Base-by-base conservation (phyloP, 2,888 invertebrate genomes). In the Alloplasta piceator region DNA sequence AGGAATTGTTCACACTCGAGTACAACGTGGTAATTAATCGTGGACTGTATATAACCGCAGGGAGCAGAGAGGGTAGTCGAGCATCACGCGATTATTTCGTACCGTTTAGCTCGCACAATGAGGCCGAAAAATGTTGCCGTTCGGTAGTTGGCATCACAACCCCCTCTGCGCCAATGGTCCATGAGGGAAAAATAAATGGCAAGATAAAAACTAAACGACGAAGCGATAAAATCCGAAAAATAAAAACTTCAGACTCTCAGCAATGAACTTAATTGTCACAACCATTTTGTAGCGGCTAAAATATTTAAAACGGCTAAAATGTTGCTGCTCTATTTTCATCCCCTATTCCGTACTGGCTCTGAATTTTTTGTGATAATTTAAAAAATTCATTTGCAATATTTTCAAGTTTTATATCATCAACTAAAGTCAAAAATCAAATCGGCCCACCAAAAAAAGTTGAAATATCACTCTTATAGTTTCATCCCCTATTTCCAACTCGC, bases 1-100 rank as follows among this genome's bases (percentile, higher is more conserved):
- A 60, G 43, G 46, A 75, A 75, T 75, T 41, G 41, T 26, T 67
- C 82, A 82, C 83, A 82, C 80, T 80, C 84, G 82, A 84, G 87
- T 86, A 84, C 87, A 84, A 87, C 73, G 61, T 55, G 67, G 77
- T 86, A 86, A 86, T 87, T 87, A 86, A 85, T 82, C 80, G 76
- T 85, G 78, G 78, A 84, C 71, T 61, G 46, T 64, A 26, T 26
- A 26, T 26, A 68, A 80, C 77, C 82, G 73, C 72, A 68, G 64
- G 79, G 55, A 67, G 82, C 76, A 79, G 50, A 71, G 76, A 84
- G 84, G 75, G 83, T 82, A 83, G 85, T 84, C 85, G 82, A 85
- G 72, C 68, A 68, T 68, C 38, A 52, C 52, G 58, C 55, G 82
- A 83, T 77, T 83, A 85, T 85, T 87, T 84, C 80, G 70, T 82